phyloP scores from a whole-genome alignment of 2,888 invertebrate species.

The Odontocerum albicorne region DNA sequence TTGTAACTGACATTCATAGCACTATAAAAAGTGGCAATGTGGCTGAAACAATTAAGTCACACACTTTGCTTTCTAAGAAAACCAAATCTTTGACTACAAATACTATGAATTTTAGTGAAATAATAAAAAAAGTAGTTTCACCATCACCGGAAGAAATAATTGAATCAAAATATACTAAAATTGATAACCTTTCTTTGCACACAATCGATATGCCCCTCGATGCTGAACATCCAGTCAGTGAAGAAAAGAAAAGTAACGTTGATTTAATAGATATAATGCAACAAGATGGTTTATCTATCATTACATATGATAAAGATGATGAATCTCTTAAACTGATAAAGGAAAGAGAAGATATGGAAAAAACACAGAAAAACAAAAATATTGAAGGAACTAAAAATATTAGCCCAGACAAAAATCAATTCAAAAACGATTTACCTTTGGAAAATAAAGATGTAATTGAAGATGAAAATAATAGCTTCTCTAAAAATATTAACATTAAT shows the following conservation, averaged over 20 bases:
- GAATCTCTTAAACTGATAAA: neutral
- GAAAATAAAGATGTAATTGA: conserved; percentile 1
- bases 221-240: neutral
- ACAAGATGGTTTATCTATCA: conserved; percentile 26
- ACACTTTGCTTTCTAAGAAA: no score
- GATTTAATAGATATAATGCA: conserved; percentile 29
- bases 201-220: no score
- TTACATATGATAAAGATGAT: conserved; percentile 18
- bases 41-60: no score
- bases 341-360: conserved; percentile 13
- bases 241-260: neutral
- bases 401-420: conserved; percentile 20
- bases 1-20: no score
- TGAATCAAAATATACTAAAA: no score
- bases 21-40: no score
- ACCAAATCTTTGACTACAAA: no score
- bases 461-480: conserved; percentile 10
- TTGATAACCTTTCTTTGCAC: no score
- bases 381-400: conserved; percentile 38
- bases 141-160: no score
- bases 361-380: conserved; percentile 36
- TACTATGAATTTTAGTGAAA: no score
- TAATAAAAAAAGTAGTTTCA: no score
- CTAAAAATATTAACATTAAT: conserved; percentile 40
- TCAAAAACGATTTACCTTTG: conserved; percentile 27